Evolutionary conservation across 2,797 vertebrate species (phyloP).

Genomic region (Ctenopoma multispine): DNA sequence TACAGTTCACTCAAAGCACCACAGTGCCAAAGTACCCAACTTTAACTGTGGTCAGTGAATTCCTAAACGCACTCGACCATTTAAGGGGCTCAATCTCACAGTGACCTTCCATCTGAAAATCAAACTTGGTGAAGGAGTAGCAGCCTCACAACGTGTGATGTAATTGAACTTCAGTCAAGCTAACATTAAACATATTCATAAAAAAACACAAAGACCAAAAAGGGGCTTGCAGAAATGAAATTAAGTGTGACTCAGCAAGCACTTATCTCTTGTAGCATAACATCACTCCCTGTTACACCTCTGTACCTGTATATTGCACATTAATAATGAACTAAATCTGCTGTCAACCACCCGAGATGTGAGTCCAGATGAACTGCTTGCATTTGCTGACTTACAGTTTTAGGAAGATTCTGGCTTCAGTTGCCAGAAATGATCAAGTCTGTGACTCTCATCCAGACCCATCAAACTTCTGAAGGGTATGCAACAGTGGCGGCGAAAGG

Average conservation of each 20-base stretch:
- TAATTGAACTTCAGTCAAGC: constrained; percentile 28
- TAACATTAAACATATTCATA: constrained; percentile 1
- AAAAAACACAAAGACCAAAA: constrained; percentile 2
- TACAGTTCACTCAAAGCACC: not conserved
- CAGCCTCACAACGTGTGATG: constrained; percentile 13
- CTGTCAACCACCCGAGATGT: constrained; percentile 23
- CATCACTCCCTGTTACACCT: constrained; percentile 5
- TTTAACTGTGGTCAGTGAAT: constrained; percentile 35
- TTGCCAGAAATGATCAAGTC: constrained; percentile 39
- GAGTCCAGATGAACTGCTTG: constrained; percentile 27
- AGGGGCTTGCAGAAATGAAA: constrained; percentile 5
- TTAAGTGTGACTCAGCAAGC: constrained; percentile 3
- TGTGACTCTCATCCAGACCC: constrained; percentile 30
- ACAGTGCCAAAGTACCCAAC: constrained; percentile 1
- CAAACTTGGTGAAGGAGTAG: constrained; percentile 37
- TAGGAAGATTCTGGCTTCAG: constrained; percentile 5
- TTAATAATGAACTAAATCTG: constrained; percentile 20
- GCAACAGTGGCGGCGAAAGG: not conserved
- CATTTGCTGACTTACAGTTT: constrained; percentile 53
- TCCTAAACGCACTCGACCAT: constrained; percentile 48
- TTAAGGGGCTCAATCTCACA: constrained; percentile 44
- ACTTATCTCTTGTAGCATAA: not conserved
- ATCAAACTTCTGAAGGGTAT: constrained; percentile 14
- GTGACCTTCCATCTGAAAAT: constrained; percentile 41
- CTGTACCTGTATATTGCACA: constrained; percentile 12